Conservation (phyloP, 2,797 vertebrate genomes). For the Nasua narica region DNA sequence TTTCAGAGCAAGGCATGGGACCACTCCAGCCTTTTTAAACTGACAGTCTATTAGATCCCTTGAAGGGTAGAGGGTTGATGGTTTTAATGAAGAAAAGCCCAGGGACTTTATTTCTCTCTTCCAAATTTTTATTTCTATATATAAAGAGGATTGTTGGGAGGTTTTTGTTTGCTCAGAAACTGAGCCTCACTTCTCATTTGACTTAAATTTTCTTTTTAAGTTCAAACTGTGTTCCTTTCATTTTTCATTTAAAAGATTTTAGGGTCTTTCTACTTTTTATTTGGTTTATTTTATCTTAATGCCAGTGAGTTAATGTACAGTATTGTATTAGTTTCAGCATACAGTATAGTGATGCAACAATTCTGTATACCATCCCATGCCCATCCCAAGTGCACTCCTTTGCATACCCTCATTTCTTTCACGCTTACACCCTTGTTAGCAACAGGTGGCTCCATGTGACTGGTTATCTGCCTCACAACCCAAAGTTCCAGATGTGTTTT, state of each 20-base stretch:
- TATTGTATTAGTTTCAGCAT: neutral
- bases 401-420: neutral
- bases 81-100: neutral
- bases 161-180: neutral
- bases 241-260: neutral
- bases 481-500: neutral
- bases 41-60: neutral
- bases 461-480: neutral
- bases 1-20: neutral
- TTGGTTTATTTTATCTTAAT: neutral
- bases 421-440: neutral
- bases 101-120: neutral
- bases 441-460: conserved; percentile 25
- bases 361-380: neutral
- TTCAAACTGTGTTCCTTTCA: neutral
- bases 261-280: neutral
- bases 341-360: neutral
- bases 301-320: neutral
- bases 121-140: conserved; percentile 5
- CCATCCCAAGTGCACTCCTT: neutral
- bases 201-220: neutral
- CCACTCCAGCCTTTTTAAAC: neutral
- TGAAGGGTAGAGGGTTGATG: neutral
- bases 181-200: neutral
- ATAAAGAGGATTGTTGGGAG: neutral